phyloP scores from a whole-genome alignment of 1,140 invertebrate genomes.

The Planococcus citri region DNA sequence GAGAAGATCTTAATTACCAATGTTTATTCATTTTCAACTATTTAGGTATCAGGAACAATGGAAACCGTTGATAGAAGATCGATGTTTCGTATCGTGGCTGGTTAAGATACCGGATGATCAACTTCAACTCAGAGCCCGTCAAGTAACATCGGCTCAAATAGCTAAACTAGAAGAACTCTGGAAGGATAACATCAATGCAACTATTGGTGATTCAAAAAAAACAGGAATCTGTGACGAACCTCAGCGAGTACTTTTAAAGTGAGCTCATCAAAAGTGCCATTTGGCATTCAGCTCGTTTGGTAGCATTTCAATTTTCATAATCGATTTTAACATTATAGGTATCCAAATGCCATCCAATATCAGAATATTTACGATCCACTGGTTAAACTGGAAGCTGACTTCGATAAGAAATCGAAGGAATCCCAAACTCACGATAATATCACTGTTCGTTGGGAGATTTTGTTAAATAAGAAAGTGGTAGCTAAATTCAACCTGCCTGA shows the following conservation, averaged over 20 bases:
- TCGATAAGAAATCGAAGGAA: constrained; percentile 95
- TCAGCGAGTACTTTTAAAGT: constrained; percentile 79
- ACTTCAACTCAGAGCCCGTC: constrained; percentile 85
- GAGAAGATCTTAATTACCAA: not conserved
- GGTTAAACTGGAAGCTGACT: constrained; percentile 95
- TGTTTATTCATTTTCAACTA: constrained; percentile 24
- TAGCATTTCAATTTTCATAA: not conserved
- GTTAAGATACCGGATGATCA: constrained; percentile 92
- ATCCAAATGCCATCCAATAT: constrained; percentile 98
- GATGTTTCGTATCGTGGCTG: constrained; percentile 90
- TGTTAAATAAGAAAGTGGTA: constrained; percentile 94
- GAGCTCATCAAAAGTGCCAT: too few species aligned
- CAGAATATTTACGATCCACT: constrained; percentile 96
- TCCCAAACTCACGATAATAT: constrained; percentile 98
- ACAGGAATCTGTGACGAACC: constrained; percentile 96
- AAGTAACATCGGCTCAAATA: constrained; percentile 93
- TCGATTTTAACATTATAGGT: constrained; percentile 38
- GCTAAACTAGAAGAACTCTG: constrained; percentile 96
- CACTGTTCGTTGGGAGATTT: constrained; percentile 93
- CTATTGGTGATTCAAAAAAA: constrained; percentile 95
- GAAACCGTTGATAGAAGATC: constrained; percentile 94
- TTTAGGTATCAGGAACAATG: constrained; percentile 88
- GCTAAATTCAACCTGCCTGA: constrained; percentile 97
- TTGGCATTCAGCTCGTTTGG: not conserved
- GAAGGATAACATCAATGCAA: constrained; percentile 96